Evolutionary conservation across 92 coral and sea anemone species (phyloP), one percentile per base, ranked within the genome.

Genomic region (Plumapathes pennacea): DNA sequence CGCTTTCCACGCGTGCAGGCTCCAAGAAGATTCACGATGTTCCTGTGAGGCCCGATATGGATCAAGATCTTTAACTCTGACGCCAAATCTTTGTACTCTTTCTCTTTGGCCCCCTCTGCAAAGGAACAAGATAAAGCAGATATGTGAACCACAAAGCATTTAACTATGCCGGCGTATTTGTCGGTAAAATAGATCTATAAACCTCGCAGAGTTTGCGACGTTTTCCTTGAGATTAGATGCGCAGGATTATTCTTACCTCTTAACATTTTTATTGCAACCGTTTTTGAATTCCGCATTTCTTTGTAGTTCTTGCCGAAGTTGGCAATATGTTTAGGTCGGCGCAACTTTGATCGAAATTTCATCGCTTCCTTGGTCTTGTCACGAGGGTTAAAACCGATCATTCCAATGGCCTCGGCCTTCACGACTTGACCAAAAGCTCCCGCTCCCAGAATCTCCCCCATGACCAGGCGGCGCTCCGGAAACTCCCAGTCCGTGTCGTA

Each of bases 361-460:
- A 26, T 61, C 6, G 74, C 85, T 56, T 76, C 83, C 1, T 63
- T 45, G 26, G 83, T 85, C 62, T 77, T 67, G 47, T 81, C 87
- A 1, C 95, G 79, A 25, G 90, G 84, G 46, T 46, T 32, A 23
- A 90, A 60, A 42, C 83, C 86, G 36, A 84, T 47, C 1, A 79
- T 78, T 28, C 97, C 97, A 10, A 83, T 38, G 22, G 97, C 97
- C 39, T 90, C 97, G 13, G 90, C 96, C 67, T 90, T 90, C 53
- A 78, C 55, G 38, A 90, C 96, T 29, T 71, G 80, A 1, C 97
- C 96, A 80, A 83, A 90, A 10, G 95, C 74, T 19, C 97, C 97
- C 15, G 91, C 64, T 4, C 96, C 97, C 25, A 90, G 62, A 22
- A 54, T 78, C 8, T 77, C 84, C n/a, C 83, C 91, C 1, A 90